Conservation (phyloP, 2,113 vertebrate species). For the Chamaetylas fuelleborni region DNA sequence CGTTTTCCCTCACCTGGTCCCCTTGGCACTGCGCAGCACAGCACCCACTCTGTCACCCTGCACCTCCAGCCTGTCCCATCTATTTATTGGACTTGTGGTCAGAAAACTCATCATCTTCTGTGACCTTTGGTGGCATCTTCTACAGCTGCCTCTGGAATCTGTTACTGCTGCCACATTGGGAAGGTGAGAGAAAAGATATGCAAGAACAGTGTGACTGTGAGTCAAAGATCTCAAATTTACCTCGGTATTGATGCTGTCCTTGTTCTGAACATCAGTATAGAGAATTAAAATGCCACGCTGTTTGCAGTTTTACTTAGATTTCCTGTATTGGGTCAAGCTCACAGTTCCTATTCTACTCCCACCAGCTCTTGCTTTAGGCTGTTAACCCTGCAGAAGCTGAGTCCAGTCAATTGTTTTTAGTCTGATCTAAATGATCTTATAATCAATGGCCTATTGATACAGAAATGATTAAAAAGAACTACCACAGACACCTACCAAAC, state of each 20-base stretch:
- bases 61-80: neutral
- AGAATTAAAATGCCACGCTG: neutral
- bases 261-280: neutral
- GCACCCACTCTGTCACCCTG: neutral
- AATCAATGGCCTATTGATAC: neutral
- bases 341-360: neutral
- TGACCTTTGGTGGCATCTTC: neutral
- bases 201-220: neutral
- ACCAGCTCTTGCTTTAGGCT: neutral
- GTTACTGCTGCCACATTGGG: neutral
- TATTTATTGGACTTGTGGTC: neutral
- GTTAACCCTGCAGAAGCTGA: neutral
- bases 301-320: neutral
- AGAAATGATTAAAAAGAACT: neutral
- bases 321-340: neutral
- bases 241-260: neutral
- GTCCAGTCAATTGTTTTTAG: neutral
- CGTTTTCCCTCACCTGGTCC: neutral
- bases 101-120: neutral
- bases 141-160: neutral
- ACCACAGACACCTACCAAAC: neutral
- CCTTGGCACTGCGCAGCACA: fast-evolving
- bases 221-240: neutral
- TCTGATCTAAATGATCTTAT: neutral
- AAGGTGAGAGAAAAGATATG: neutral